Base-by-base conservation (phyloP, 2,797 vertebrate species). In the Sebastes oblongus region DNA sequence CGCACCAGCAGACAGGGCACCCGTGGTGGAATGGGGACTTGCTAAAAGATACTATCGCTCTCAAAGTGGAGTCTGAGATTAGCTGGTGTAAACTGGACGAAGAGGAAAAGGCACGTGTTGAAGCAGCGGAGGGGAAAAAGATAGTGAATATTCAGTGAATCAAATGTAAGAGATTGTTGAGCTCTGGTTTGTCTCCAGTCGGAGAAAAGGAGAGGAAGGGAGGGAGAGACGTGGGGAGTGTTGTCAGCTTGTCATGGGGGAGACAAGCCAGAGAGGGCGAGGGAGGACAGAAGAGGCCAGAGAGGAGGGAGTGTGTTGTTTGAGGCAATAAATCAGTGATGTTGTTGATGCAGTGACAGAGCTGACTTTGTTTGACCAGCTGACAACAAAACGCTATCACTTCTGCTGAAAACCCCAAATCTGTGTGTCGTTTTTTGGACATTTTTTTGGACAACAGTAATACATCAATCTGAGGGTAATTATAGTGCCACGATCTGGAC, bases 11-110 rank as follows among this genome's bases (percentile, higher is more conserved):
- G 25, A 46, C 65, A 59, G 55, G 61, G 59, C 59, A 9, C 42
- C 27, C 50, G 25, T 56, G 61, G n/a, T 39, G 74, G 78, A 71
- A 71, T 34, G 82, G 62, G 42, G 61, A n/a, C 75, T 80, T 76
- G 90, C 80, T 87, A 88, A 86, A 29, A 80, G 88, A 91, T 87
- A 39, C 66, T 72, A 72, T 92, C 77, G 58, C 69, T 78, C 64
- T 75, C 16, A 77, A 82, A 54, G 74, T 25, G 22, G 8, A 36
- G 61, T 80, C 71, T 83, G 18, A 73, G 66, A 75, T 82, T 46
- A 62, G 78, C 14, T 20, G 58, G 55, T 34, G 52, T 30, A 24
- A 59, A 67, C 14, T 65, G 61, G 58, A 66, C n/a, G 13, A 74
- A 59, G 18, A 65, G 46, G 62, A 79, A 79, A 25, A 54, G 29